A percentile compares a stretch with the other conserved stretches of the same genome.
phyloP scores from a whole-genome alignment of 2,888 invertebrate genomes.

The Hesperia comma region DNA sequence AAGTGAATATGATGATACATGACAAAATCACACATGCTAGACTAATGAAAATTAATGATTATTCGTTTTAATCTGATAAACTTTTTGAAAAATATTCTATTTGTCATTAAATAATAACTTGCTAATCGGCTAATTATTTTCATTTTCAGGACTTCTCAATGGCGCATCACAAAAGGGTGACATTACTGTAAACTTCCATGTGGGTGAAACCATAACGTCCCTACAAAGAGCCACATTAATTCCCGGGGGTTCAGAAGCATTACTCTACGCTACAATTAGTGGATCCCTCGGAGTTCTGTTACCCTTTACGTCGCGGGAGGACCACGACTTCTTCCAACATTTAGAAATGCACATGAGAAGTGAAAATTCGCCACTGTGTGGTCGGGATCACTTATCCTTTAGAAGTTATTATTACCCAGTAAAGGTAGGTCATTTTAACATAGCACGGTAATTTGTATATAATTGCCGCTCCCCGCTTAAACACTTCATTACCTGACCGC shows the following conservation, averaged over 20 bases:
- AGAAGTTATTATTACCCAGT: conserved; percentile 99
- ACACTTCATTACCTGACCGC: too few relatives aligned
- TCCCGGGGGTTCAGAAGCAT: conserved; percentile 98
- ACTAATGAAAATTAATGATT: conserved; percentile 81
- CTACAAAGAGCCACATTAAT: conserved; percentile 97
- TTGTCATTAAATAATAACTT: too few relatives aligned
- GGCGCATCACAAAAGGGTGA: conserved; percentile 99
- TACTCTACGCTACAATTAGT: conserved; percentile 97
- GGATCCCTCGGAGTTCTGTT: conserved; percentile 97
- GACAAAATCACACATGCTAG: conserved; percentile 79
- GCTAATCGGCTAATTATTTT: conserved; percentile 1
- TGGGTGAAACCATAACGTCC: conserved; percentile 98
- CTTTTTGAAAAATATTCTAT: background rate
- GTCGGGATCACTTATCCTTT: conserved; percentile 98
- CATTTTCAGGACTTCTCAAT: conserved; percentile 90
- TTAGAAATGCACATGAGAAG: conserved; percentile 99
- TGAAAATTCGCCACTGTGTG: conserved; percentile 97
- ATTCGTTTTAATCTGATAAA: conserved; percentile 59
- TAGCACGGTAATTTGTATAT: too few relatives aligned
- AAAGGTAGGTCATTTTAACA: conserved; percentile 85
- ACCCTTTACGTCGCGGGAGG: conserved; percentile 97
- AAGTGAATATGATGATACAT: conserved; percentile 65
- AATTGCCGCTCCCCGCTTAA: too few relatives aligned
- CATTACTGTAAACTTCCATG: conserved; percentile 95
- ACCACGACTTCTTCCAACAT: conserved; percentile 99